Conservation (phyloP, 2,797 vertebrate species). For the Acanthurus tractus region DNA sequence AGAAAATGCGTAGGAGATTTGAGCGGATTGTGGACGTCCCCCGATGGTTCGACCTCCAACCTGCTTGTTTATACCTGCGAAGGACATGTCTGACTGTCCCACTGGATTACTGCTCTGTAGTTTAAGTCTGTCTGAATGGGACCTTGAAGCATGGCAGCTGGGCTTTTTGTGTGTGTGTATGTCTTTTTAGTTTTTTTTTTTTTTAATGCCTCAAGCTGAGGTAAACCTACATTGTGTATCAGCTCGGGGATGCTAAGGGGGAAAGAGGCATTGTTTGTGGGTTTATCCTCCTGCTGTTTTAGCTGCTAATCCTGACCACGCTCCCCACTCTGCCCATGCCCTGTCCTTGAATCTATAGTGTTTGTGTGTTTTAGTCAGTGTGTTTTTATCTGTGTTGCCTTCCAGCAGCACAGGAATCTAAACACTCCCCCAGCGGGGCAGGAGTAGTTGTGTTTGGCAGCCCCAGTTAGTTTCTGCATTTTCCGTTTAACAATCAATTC, state of each 20-base stretch:
- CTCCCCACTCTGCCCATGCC: constrained; percentile 9
- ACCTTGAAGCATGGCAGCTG: constrained; percentile 26
- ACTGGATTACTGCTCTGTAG: constrained; percentile 11
- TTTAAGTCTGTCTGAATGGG: constrained; percentile 5
- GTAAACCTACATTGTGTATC: constrained; percentile 40
- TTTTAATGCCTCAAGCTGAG: neutral
- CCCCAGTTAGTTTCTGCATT: constrained; percentile 42
- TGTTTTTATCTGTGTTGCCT: constrained; percentile 29
- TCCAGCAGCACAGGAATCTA: constrained; percentile 8
- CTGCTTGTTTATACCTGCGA: constrained; percentile 37
- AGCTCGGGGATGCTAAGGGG: constrained; percentile 5
- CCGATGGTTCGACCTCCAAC: constrained; percentile 41
- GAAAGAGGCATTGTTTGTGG: constrained; percentile 13
- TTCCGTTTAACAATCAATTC: constrained; percentile 71
- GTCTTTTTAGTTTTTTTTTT: neutral
- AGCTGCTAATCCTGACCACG: constrained; percentile 27
- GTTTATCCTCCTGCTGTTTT: constrained; percentile 32
- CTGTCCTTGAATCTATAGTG: constrained; percentile 43
- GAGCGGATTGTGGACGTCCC: constrained; percentile 3
- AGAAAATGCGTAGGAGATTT: constrained; percentile 35
- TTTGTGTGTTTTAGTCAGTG: constrained; percentile 41
- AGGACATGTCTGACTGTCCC: constrained; percentile 22
- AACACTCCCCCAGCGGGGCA: constrained; percentile 15
- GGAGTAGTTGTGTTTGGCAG: constrained; percentile 38
- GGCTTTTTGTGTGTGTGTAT: neutral